A percentile compares a stretch with the other conserved stretches of the same genome.
phyloP scores from a whole-genome alignment of 2,888 invertebrate species.

The Drosophila rellima region DNA sequence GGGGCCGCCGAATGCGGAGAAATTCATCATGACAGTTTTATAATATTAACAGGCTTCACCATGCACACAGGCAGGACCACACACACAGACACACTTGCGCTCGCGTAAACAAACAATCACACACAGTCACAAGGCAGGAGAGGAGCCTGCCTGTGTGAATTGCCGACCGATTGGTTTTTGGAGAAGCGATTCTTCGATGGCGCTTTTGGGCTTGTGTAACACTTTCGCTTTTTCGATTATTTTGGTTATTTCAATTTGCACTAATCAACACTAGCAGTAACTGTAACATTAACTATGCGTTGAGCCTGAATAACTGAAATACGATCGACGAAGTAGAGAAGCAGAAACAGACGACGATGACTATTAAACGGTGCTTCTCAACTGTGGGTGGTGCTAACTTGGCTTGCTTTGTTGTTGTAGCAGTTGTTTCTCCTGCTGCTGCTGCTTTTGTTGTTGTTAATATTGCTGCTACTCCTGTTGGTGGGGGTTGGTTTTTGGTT shows the following conservation, averaged over 20 bases:
- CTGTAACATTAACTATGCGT: slow-evolving; percentile 44
- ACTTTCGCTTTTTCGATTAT: slow-evolving; percentile 62
- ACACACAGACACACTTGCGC: slow-evolving; percentile 21
- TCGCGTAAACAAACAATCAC: slow-evolving; percentile 20
- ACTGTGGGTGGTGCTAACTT: slow-evolving; percentile 73
- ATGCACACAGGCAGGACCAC: slow-evolving; percentile 18
- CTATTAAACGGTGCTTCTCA: slow-evolving; percentile 55
- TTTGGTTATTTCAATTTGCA: slow-evolving; percentile 49
- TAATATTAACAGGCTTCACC: slow-evolving; percentile 45
- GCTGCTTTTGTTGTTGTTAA: slow-evolving; percentile 38
- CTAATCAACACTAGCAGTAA: slow-evolving; percentile 50
- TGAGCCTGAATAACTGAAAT: slow-evolving; percentile 46
- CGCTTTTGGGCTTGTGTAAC: slow-evolving; percentile 59
- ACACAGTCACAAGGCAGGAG: slow-evolving; percentile 31
- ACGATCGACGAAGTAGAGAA: slow-evolving; percentile 55
- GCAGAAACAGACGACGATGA: slow-evolving; percentile 55
- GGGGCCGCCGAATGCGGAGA: slow-evolving; percentile 86
- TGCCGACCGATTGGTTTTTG: slow-evolving; percentile 36
- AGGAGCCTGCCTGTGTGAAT: slow-evolving; percentile 21
- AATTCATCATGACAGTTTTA: slow-evolving; percentile 85
- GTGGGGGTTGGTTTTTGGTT: slow-evolving; percentile 78
- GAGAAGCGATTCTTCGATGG: slow-evolving; percentile 20
- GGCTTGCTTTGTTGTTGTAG: slow-evolving; percentile 55
- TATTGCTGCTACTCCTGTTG: slow-evolving; percentile 61
- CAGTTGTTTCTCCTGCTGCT: slow-evolving; percentile 45